Percentiles rank a stretch among this genome's conserved stretches.
Conservation (phyloP, 2,888 invertebrate genomes). For the Drosophila testacea region DNA sequence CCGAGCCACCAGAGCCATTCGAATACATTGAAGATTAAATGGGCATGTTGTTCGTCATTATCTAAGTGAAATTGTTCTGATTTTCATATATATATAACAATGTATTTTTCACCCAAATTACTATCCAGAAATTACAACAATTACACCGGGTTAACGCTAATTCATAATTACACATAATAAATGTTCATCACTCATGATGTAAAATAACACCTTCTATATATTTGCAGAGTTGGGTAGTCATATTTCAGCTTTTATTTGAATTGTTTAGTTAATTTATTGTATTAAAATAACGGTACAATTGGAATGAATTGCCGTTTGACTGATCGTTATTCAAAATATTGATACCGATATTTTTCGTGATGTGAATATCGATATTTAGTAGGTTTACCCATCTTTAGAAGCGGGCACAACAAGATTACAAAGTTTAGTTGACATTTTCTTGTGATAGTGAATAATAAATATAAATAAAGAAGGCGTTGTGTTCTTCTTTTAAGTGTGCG, state of each 20-base stretch:
- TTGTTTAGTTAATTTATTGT: too few relatives aligned
- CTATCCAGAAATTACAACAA: constrained; percentile 41
- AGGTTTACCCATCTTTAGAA: constrained; percentile 2
- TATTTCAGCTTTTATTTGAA: too few relatives aligned
- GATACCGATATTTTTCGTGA: too few relatives aligned
- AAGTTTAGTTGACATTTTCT: constrained; percentile 29
- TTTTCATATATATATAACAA: constrained; percentile 41
- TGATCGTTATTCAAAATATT: too few relatives aligned
- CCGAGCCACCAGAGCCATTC: constrained; percentile 98
- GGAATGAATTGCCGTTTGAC: too few relatives aligned
- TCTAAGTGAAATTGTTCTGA: constrained; percentile 63
- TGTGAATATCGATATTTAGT: background rate
- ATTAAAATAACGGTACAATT: too few relatives aligned
- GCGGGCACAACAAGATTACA: constrained; percentile 27
- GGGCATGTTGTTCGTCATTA: constrained; percentile 79
- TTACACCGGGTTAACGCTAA: constrained; percentile 53
- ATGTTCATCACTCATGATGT: constrained; percentile 68
- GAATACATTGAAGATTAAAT: constrained; percentile 94
- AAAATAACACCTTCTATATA: constrained; percentile 27
- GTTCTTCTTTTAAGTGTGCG: constrained; percentile 11
- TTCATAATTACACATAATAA: constrained; percentile 59
- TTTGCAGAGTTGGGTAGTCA: too few relatives aligned
- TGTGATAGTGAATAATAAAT: constrained; percentile 25
- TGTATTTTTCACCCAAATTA: constrained; percentile 65
- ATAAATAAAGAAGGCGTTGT: constrained; percentile 27